Conservation (phyloP, 1,140 invertebrate species). For the Drosophila miranda region DNA sequence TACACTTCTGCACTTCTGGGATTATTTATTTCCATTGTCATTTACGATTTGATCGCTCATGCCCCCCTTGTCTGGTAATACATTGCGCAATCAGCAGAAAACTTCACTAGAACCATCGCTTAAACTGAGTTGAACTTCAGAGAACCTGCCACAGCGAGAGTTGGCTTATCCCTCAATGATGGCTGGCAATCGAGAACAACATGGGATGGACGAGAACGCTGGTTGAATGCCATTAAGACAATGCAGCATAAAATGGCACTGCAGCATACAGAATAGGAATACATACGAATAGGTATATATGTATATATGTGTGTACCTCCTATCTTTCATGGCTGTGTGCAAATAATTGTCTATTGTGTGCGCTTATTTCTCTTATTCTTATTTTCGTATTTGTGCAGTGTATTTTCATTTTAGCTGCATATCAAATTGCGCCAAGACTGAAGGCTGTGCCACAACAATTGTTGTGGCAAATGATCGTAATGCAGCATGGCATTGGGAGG, state of each 20-base stretch:
- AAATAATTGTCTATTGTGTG: slow-evolving; percentile 60
- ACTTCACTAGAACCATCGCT: slow-evolving; percentile 12
- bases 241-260: slow-evolving; percentile 64
- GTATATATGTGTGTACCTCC: slow-evolving; percentile 11
- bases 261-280: slow-evolving; percentile 39
- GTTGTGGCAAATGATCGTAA: slow-evolving; percentile 29
- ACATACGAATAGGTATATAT: slow-evolving; percentile 5
- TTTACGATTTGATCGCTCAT: slow-evolving; percentile 14
- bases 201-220: slow-evolving; percentile 3
- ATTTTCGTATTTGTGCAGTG: not conserved
- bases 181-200: slow-evolving; percentile 53
- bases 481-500: slow-evolving; percentile 15
- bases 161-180: slow-evolving; percentile 38
- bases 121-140: slow-evolving; percentile 35
- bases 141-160: slow-evolving; percentile 1
- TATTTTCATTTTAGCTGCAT: slow-evolving; percentile 46
- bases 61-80: not conserved
- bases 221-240: slow-evolving; percentile 63
- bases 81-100: slow-evolving; percentile 38
- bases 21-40: too few relatives aligned
- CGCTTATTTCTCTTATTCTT: slow-evolving; percentile 30
- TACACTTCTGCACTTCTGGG: too few relatives aligned
- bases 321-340: slow-evolving; percentile 22
- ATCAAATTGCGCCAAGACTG: slow-evolving; percentile 51
- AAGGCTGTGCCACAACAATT: slow-evolving; percentile 31